phyloP scores from a whole-genome alignment of 2,797 vertebrate genomes.

The Hydrophis major region DNA sequence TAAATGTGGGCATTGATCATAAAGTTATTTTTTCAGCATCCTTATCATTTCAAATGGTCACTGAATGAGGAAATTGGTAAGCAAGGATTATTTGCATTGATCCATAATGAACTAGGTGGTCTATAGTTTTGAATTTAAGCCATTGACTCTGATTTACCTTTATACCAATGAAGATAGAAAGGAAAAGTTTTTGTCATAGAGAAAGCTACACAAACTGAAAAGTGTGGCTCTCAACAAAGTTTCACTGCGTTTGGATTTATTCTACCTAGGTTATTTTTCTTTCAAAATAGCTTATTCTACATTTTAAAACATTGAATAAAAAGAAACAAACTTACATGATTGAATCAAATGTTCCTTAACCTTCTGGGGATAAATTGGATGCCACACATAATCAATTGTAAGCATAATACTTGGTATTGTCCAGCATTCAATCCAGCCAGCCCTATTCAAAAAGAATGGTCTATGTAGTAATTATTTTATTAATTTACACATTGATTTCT shows the following conservation, averaged over 20 bases:
- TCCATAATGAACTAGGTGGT: background rate
- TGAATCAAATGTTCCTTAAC: conserved; percentile 94
- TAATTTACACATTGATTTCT: background rate
- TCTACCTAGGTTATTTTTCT: conserved; percentile 10
- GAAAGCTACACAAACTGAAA: background rate
- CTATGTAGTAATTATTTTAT: conserved; percentile 23
- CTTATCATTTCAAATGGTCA: background rate
- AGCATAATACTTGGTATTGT: conserved; percentile 92
- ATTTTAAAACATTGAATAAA: background rate
- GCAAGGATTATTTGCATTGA: background rate
- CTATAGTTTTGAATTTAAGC: background rate
- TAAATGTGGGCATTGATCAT: background rate
- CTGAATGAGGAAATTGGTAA: background rate
- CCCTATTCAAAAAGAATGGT: conserved; percentile 68
- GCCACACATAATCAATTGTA: conserved; percentile 96
- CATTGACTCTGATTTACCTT: background rate
- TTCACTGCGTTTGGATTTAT: background rate
- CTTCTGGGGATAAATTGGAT: conserved; percentile 97
- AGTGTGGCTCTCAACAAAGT: background rate
- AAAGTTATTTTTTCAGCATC: background rate
- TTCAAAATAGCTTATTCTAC: background rate
- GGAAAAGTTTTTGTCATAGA: background rate
- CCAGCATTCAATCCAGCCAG: conserved; percentile 98
- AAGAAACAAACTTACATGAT: conserved; percentile 78
- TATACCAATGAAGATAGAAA: background rate